Evolutionary conservation across 2,113 vertebrate genomes (phyloP).

Genomic region (Thermophis baileyi): DNA sequence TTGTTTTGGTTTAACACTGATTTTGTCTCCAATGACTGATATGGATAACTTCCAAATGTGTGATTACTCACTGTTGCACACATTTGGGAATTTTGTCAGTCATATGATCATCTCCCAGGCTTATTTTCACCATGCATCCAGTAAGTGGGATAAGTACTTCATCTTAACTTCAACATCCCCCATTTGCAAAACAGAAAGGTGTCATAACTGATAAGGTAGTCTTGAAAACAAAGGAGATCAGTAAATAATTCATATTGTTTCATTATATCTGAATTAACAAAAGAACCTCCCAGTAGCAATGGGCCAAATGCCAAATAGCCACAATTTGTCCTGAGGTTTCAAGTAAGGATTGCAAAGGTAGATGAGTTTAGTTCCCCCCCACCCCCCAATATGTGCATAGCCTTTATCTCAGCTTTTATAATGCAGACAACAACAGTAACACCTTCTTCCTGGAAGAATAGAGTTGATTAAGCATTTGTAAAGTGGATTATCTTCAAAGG

Average conservation of each 20-base stretch:
- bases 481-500: slow-evolving; percentile 40
- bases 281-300: background rate
- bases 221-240: background rate
- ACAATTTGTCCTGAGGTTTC: background rate
- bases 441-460: slow-evolving; percentile 38
- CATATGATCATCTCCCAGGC: background rate
- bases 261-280: background rate
- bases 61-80: background rate
- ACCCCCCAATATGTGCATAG: slow-evolving; percentile 29
- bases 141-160: background rate
- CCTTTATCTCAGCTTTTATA: slow-evolving; percentile 51
- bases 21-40: background rate
- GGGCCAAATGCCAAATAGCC: background rate
- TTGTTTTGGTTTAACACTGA: background rate
- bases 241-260: background rate
- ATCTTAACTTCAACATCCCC: background rate
- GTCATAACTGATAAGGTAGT: background rate
- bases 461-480: slow-evolving; percentile 14
- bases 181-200: background rate
- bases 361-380: background rate
- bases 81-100: background rate
- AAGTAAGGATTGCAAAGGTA: slow-evolving; percentile 42
- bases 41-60: background rate
- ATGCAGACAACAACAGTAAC: slow-evolving; percentile 23
- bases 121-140: background rate